phyloP scores from a whole-genome alignment of 2,888 invertebrate genomes.

The Megaustenia siamemsis region DNA sequence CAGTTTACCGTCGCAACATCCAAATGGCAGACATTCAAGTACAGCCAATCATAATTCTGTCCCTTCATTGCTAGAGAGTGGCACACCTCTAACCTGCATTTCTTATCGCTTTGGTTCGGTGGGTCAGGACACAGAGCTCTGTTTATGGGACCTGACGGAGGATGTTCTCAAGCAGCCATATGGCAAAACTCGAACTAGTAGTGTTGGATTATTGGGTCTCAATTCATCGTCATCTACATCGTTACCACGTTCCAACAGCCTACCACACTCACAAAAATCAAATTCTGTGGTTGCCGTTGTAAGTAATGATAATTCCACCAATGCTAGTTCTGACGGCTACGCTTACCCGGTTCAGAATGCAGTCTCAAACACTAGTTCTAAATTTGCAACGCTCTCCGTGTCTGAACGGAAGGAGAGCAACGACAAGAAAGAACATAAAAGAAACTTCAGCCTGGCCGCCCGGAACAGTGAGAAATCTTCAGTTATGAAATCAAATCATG shows the following conservation, averaged over 20 bases:
- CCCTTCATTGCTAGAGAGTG: slow-evolving; percentile 52
- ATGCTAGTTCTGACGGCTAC: slow-evolving; percentile 64
- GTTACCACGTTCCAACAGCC: slow-evolving; percentile 71
- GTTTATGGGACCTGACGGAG: slow-evolving; percentile 98
- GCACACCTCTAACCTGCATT: slow-evolving; percentile 71
- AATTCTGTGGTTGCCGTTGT: slow-evolving; percentile 69
- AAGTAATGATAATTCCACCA: slow-evolving; percentile 57
- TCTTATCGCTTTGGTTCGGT: slow-evolving; percentile 95
- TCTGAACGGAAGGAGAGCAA: slow-evolving; percentile 77
- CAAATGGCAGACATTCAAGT: slow-evolving; percentile 45
- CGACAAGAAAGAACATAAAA: slow-evolving; percentile 84
- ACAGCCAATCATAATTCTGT: slow-evolving; percentile 44
- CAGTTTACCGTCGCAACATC: slow-evolving; percentile 40
- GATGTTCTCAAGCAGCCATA: slow-evolving; percentile 90
- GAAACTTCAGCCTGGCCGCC: slow-evolving; percentile 85
- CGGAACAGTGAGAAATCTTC: slow-evolving; percentile 81
- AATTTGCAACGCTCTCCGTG: slow-evolving; percentile 78
- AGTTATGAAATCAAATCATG: slow-evolving; percentile 73
- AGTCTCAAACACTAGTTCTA: slow-evolving; percentile 71
- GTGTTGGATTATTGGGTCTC: slow-evolving; percentile 69
- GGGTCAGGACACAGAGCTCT: slow-evolving; percentile 97
- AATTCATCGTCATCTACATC: slow-evolving; percentile 50
- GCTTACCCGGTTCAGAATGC: slow-evolving; percentile 67
- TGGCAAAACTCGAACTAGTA: slow-evolving; percentile 78
- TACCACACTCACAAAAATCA: slow-evolving; percentile 67